Evolutionary conservation across 2,797 vertebrate genomes (phyloP).

Genomic region (Masticophis lateralis): DNA sequence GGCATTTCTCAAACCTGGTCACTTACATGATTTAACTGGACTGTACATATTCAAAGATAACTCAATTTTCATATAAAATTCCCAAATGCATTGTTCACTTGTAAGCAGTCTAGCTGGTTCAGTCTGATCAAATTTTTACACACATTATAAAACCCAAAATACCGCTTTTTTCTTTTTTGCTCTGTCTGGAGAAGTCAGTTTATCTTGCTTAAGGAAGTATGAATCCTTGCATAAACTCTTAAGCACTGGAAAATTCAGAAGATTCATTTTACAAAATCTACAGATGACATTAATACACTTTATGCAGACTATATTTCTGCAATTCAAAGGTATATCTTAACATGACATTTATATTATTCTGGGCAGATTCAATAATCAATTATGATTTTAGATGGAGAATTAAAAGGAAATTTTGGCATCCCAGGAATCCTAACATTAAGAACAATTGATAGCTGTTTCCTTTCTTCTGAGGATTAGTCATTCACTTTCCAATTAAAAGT

Average conservation of each 20-base stretch:
- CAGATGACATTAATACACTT: background rate
- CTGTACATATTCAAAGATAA: background rate
- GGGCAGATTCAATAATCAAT: conserved; percentile 13
- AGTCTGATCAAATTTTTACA: background rate
- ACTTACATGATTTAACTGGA: background rate
- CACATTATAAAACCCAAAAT: background rate
- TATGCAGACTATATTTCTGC: background rate
- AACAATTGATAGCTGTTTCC: conserved; percentile 11
- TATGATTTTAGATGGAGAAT: conserved; percentile 45
- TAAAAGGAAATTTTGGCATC: conserved; percentile 32
- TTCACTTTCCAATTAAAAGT: conserved; percentile 57
- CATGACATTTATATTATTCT: conserved; percentile 24
- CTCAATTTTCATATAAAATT: background rate
- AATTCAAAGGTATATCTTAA: background rate
- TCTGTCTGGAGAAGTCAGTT: background rate
- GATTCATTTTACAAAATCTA: background rate
- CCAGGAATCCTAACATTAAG: conserved; percentile 19
- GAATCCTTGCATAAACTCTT: background rate
- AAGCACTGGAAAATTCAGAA: background rate
- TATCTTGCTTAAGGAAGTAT: background rate
- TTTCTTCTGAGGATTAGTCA: conserved; percentile 55
- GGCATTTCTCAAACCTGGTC: background rate
- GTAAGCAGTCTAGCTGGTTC: background rate
- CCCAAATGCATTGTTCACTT: background rate
- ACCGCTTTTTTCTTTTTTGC: background rate